Evolutionary conservation across 23 tunicate species (phyloP).

Genomic region (Halocynthia aurantium): DNA sequence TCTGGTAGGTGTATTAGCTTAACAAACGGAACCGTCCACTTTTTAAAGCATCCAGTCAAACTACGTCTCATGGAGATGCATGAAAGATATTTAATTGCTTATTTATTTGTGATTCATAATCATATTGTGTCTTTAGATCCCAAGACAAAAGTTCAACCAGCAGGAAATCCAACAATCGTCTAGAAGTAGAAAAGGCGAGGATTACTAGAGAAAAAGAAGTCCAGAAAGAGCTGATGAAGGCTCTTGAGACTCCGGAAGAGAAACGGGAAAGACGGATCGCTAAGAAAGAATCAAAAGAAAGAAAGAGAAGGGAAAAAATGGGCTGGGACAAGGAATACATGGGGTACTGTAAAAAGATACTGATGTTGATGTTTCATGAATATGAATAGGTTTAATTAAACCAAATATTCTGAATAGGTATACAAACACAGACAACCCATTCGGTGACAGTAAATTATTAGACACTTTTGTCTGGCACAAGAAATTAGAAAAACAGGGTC

Average conservation of each 20-base stretch:
- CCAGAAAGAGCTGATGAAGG: conserved; percentile 84
- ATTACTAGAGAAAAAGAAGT: conserved; percentile 34
- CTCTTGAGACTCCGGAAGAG: conserved; percentile 92
- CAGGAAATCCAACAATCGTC: conserved; percentile 6
- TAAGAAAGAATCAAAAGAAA: conserved; percentile 86
- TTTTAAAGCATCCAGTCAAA: too few relatives aligned
- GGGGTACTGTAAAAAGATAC: conserved; percentile 40
- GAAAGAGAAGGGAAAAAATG: conserved; percentile 86
- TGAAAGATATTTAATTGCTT: too few relatives aligned
- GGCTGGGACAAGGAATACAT: conserved; percentile 97
- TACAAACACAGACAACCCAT: conserved; percentile 98
- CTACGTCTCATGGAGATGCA: too few relatives aligned
- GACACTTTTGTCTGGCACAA: conserved; percentile 99
- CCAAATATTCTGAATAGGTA: conserved; percentile 17
- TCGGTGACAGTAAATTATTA: conserved; percentile 89
- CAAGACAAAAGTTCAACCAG: not conserved
- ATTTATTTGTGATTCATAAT: too few relatives aligned
- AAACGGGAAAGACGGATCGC: conserved; percentile 86
- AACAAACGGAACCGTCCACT: too few relatives aligned
- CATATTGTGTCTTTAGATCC: too few relatives aligned
- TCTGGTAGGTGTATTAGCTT: too few relatives aligned
- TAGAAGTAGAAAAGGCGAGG: conserved; percentile 47
- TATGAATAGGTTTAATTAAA: not conserved
- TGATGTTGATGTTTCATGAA: not conserved
- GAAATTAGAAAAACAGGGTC: conserved; percentile 87